Conservation (phyloP, 2,888 invertebrate species). For the Phragmatobia fuliginosa region DNA sequence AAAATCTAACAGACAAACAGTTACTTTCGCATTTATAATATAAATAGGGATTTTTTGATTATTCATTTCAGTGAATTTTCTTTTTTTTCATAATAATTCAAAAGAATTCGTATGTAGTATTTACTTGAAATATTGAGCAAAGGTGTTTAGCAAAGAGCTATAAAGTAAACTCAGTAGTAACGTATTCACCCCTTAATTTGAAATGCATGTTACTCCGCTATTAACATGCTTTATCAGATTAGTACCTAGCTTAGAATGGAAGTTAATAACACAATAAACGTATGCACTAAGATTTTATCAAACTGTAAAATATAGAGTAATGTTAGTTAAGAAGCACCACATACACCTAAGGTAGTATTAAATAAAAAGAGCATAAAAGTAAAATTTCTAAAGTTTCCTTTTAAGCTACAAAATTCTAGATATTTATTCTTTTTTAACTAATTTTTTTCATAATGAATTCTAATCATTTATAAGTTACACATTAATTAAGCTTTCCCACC, state of each 20-base stretch:
- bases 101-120: neutral
- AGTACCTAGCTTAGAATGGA: constrained; percentile 23
- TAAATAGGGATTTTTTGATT: no score
- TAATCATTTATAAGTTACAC: neutral
- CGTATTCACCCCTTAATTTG: constrained; percentile 19
- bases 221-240: constrained; percentile 37
- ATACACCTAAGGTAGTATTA: neutral
- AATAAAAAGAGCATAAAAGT: neutral
- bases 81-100: no score
- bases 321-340: neutral
- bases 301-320: constrained; percentile 3
- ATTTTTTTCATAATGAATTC: no score
- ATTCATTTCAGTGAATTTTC: no score
- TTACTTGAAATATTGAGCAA: neutral
- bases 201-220: constrained; percentile 35
- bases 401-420: neutral
- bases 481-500: neutral
- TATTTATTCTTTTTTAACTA: neutral
- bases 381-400: neutral
- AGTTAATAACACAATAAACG: constrained; percentile 15
- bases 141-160: neutral
- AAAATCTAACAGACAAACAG: no score
- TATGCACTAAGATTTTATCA: constrained; percentile 1
- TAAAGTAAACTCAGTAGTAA: constrained; percentile 4
- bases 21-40: no score